Evolutionary conservation across 2,888 invertebrate species (phyloP), one percentile per base, ranked within the genome.

Genomic region (Hecatera dysodea): DNA sequence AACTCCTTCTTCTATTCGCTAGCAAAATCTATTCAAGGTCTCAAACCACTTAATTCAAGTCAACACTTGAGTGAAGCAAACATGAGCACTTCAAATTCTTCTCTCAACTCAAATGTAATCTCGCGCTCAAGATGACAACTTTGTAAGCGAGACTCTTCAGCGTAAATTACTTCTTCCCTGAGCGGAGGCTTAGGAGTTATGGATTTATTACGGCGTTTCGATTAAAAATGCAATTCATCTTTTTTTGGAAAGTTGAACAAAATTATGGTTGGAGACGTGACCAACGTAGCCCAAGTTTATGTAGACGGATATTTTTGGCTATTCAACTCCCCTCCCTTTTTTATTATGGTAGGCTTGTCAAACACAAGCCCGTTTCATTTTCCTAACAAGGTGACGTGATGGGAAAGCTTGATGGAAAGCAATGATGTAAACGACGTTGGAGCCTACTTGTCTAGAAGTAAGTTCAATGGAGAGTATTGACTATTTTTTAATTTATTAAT

Each of bases 61-160:
- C 44, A 59, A 55, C 64, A 68, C 61, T 62, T 68, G n/a, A 44
- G 46, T 44, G 24, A 60, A 11, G 55, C 19, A 48, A 77, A 76
- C 62, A 24, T 27, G 36, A 52, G 46, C n/a, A 48, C 29, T 46
- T 61, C 63, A 70, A 78, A 83, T 81, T 50, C 53, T 64, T 65
- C 69, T 60, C 55, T 80, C 50, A 76, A 80, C 75, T 80, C 59
- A 80, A 80, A 76, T 52, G 46, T 70, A 75, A 78, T 78, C 81
- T 66, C 52, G 22, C n/a, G 56, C 60, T 68, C 27, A 57, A 61
- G 56, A 39, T 52, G 60, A 52, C 71, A 70, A 60, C 66, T 76
- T 80, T 29, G 33, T 59, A 50, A 75, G 53, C 15, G 57, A 6
- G 27, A 33, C 36, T 29, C 36, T 66, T 62, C 27, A 60, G 33